phyloP scores from a whole-genome alignment of 1,140 invertebrate species.

The Pogonognathellus flavescens region DNA sequence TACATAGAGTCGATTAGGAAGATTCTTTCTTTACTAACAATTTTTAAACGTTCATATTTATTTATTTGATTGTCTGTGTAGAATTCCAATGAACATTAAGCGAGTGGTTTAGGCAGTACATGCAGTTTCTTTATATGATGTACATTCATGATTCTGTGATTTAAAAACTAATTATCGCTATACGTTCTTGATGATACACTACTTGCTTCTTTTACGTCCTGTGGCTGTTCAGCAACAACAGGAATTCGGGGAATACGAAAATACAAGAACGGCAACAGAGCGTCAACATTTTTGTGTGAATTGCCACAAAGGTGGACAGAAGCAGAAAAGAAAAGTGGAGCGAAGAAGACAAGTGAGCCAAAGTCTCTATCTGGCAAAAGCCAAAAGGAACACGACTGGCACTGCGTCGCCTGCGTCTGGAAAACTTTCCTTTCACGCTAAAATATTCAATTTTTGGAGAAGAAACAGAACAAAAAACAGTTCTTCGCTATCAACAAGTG shows the following conservation, averaged over 20 bases:
- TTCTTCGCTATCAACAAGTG: slow-evolving; percentile 31
- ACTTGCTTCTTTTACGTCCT: slow-evolving; percentile 35
- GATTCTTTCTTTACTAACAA: no score
- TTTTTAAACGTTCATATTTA: no score
- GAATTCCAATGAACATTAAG: no score
- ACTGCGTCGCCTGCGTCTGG: neutral
- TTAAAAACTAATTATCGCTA: neutral
- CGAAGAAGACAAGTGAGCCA: neutral
- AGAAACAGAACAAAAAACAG: slow-evolving; percentile 35
- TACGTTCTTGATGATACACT: slow-evolving; percentile 38
- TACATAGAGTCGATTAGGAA: no score
- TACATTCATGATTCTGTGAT: no score
- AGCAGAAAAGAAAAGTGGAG: slow-evolving; percentile 10
- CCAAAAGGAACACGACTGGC: no score
- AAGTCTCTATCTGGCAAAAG: neutral
- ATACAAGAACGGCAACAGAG: neutral
- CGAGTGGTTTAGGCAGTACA: no score
- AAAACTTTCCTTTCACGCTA: slow-evolving; percentile 40
- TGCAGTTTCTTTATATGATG: no score
- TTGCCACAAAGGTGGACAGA: slow-evolving; percentile 9
- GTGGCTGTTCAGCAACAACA: slow-evolving; percentile 19
- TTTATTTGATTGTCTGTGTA: no score
- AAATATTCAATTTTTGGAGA: slow-evolving; percentile 40
- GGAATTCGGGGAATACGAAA: no score
- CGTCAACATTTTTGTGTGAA: slow-evolving; percentile 28